These are phyloP conservation scores for Diplazon laetatorius DNA, from an alignment of 2,888 invertebrate species.

Conservation along the genomic window DNA sequence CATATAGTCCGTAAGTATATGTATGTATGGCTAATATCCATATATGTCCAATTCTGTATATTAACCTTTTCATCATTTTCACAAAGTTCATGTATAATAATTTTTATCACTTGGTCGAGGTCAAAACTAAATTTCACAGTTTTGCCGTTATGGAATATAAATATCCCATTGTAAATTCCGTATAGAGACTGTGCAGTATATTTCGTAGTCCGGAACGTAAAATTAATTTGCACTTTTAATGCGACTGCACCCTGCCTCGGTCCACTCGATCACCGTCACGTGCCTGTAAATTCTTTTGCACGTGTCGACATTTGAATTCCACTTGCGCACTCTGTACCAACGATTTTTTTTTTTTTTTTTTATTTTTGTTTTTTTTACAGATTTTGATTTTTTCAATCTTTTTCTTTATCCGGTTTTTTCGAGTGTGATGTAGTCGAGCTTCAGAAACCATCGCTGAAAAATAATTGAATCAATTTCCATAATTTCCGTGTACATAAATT, in stretches of 20 bases:
- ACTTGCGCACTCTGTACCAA: slow-evolving; percentile 15
- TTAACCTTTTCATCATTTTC: no score
- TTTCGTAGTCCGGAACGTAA: slow-evolving; percentile 16
- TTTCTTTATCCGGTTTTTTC: slow-evolving; percentile 7
- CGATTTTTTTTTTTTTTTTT: no score
- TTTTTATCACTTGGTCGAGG: no score
- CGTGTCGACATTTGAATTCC: slow-evolving; percentile 60
- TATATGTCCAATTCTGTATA: no score
- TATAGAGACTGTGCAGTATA: slow-evolving; percentile 15
- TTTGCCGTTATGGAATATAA: slow-evolving; percentile 1
- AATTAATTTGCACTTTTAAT: slow-evolving; percentile 52
- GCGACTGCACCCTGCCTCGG: slow-evolving; percentile 18
- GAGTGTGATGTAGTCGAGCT: slow-evolving; percentile 23
- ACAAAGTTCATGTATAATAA: no score
- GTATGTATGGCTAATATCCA: no score
- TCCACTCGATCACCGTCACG: slow-evolving; percentile 54
- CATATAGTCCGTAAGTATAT: no score
- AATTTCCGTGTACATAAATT: slow-evolving; percentile 35
- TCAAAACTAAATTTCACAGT: background rate
- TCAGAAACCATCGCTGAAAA: slow-evolving; percentile 26
- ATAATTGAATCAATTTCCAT: slow-evolving; percentile 31
- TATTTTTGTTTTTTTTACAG: no score
- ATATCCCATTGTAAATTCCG: slow-evolving; percentile 26
- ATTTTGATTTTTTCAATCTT: no score
- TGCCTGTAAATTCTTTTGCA: slow-evolving; percentile 53